Evolutionary conservation across 2,113 vertebrate genomes (phyloP).

Genomic region (Ammospiza caudacuta): DNA sequence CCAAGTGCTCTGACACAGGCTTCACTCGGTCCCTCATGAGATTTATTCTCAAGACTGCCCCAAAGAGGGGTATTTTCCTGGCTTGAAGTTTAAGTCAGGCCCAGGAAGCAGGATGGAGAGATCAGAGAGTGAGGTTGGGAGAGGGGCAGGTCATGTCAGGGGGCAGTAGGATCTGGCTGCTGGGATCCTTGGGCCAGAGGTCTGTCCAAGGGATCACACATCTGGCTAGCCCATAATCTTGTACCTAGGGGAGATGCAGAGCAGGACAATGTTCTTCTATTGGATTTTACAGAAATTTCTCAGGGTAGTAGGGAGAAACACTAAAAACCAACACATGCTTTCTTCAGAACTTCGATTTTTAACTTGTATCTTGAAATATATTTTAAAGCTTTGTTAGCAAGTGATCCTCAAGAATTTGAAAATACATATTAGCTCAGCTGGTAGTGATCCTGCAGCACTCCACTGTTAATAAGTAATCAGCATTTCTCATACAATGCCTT

Average conservation of each 20-base stretch:
- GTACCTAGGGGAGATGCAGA: not conserved
- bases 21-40: too few relatives aligned
- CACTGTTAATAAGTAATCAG: not conserved
- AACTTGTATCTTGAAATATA: not conserved
- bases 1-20: too few relatives aligned
- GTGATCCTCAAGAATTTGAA: not conserved
- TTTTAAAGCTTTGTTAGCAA: not conserved
- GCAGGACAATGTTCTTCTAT: not conserved
- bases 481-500: not conserved
- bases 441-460: not conserved
- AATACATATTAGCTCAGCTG: not conserved
- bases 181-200: too few relatives aligned
- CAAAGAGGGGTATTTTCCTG: too few relatives aligned
- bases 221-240: too few relatives aligned
- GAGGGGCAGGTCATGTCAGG: too few relatives aligned
- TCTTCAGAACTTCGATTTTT: not conserved
- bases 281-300: not conserved
- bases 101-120: too few relatives aligned
- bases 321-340: not conserved
- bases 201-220: too few relatives aligned
- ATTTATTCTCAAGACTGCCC: too few relatives aligned
- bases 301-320: not conserved
- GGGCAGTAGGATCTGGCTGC: too few relatives aligned
- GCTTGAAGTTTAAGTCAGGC: too few relatives aligned
- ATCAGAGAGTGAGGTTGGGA: too few relatives aligned